phyloP scores from a whole-genome alignment of 35 echinoderm and acorn worm genomes.

The Diadema setosum region DNA sequence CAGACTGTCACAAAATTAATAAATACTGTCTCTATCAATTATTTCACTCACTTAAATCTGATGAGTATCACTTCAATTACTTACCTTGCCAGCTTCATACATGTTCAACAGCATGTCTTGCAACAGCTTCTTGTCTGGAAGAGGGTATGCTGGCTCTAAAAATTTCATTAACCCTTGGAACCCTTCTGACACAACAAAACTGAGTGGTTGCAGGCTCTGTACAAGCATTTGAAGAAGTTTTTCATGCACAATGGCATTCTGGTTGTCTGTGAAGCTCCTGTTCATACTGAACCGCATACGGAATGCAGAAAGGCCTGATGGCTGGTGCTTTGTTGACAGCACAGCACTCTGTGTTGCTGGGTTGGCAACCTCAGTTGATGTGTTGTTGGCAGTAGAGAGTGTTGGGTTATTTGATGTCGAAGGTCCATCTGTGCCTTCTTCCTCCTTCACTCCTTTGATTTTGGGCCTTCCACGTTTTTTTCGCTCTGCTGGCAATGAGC shows the following conservation, averaged over 20 bases:
- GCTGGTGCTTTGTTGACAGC: too few relatives aligned
- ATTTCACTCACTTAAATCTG: too few relatives aligned
- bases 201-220: not conserved
- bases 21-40: too few relatives aligned
- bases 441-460: too few relatives aligned
- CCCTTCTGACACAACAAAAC: not conserved
- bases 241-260: too few relatives aligned
- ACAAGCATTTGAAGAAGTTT: not conserved
- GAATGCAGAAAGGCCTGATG: too few relatives aligned
- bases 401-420: not conserved
- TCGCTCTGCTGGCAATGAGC: too few relatives aligned
- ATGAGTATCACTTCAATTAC: too few relatives aligned
- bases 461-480: not conserved
- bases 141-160: not conserved
- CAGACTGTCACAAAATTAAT: too few relatives aligned
- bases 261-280: too few relatives aligned
- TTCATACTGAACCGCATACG: too few relatives aligned
- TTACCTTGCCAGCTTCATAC: not conserved
- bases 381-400: not conserved
- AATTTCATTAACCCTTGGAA: not conserved
- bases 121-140: not conserved
- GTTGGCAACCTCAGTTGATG: not conserved
- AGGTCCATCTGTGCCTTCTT: not conserved
- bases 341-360: too few relatives aligned
- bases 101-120: not conserved